Evolutionary conservation across 2,113 vertebrate genomes (phyloP), one percentile per base, ranked within the genome.

Genomic region (Chitala chitala): DNA sequence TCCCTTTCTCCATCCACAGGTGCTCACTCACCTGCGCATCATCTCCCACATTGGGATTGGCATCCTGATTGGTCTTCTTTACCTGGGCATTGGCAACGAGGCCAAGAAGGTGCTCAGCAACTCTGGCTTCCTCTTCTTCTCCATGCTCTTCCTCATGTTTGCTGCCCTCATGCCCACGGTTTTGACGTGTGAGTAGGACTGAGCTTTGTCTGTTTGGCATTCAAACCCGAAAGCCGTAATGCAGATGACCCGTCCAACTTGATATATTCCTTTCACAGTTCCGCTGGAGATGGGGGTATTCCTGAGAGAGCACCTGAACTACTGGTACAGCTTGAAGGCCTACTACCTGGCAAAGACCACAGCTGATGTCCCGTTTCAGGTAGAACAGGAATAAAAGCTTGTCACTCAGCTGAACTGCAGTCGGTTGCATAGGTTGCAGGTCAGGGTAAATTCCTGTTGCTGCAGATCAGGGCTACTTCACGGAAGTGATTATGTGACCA

Each of bases 291-390:
- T 95, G 93, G 88, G 90, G 15, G 94, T 95, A 0, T 95, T 95
- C 80, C 90, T 95, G 10, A 91, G 94, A 76, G 94, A 95, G 29
- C 94, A 95, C 64, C 85, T 95, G 71, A 95, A 95, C 78, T 95
- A 95, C 84, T 95, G 94, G 94, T 95, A 95, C 84, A 95, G 94
- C 78, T 86, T 95, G 72, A 94, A 95, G 82, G 93, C 94, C 10
- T 95, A 95, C 82, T 95, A 94, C 79, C 84, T 95, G 13, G 93
- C 94, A 78, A 95, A 95, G 87, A 95, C 94, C 22, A 94, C 94
- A 93, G 94, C 94, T 5, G 94, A 95, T 4, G 87, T 95, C 69
- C 94, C 94, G 64, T 95, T 94, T 26, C 94, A 95, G 93, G 94
- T 95, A 1, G 71, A 0, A 13, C 20, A 20, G 1, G n/a, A n/a